Evolutionary conservation across 2,797 vertebrate genomes (phyloP), one percentile per base, ranked within the genome.

Genomic region (Simalia tracyae): DNA sequence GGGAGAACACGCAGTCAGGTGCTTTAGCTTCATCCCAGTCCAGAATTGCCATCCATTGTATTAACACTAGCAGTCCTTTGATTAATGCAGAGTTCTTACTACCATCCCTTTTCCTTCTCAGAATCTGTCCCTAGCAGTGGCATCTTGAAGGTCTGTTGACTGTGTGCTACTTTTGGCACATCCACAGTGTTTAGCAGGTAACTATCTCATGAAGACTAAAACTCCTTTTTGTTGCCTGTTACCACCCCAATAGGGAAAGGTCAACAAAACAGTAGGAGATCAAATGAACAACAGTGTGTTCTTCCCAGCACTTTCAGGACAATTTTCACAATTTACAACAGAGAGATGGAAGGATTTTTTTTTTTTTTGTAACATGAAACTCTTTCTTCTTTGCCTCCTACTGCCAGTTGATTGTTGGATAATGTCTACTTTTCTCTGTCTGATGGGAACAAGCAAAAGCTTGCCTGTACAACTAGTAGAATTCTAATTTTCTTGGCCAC

Each of bases 171-270:
- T 96, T 94, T 96, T 94, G 96, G 95, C 91, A 76, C 61, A 95
- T 96, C 96, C 57, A 60, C 42, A 89, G 91, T 94, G 91, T 97
- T 97, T 96, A 97, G 86, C 93, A 89, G 76, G 84, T 93, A 95
- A 96, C 89, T 36, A 68, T 88, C 95, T 97, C 95, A 89, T 95
- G 92, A 91, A 93, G 93, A 96, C 96, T 95, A 95, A 94, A 94
- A 94, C 54, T 88, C 94, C 85, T 96, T 89, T 95, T 94, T 93
- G 90, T 91, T 94, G 96, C 93, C 96, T 95, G 94, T 95, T 96
- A 95, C 68, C 91, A 2, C 11, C 92, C 26, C 92, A 94, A 54
- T 93, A 84, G 72, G 50, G 76, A 97, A 96, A 97, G 96, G 96
- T 95, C 94, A 97, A 88, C 91, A 93, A 95, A 96, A 93, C 95